A percentile compares a stretch with the other conserved stretches of the same genome.
Evolutionary conservation across 1,140 invertebrate genomes (phyloP).

Genomic region (Magallana angulata): DNA sequence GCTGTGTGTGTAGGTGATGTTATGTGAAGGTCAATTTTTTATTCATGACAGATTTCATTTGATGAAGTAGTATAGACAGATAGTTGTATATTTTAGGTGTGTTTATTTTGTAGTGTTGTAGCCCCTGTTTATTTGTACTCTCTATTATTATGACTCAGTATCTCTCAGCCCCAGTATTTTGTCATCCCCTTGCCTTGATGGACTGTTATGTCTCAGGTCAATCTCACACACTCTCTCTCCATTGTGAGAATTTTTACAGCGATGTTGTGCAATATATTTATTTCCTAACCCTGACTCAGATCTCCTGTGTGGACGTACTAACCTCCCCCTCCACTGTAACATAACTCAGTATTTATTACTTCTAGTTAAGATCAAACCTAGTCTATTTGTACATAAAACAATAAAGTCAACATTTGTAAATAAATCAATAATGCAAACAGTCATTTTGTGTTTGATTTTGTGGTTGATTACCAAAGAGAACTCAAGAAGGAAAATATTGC

Average conservation of each 20-base stretch:
- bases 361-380: neutral
- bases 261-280: conserved; percentile 14
- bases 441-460: too few species aligned
- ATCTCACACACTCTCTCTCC: neutral
- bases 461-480: too few species aligned
- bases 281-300: neutral
- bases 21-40: too few species aligned
- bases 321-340: neutral
- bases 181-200: neutral
- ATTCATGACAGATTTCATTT: too few species aligned
- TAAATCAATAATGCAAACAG: neutral
- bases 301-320: neutral
- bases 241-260: neutral
- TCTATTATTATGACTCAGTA: too few species aligned
- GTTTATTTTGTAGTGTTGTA: too few species aligned
- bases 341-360: neutral
- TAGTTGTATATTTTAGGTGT: too few species aligned
- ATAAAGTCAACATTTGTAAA: conserved; percentile 20
- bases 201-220: neutral
- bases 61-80: too few species aligned
- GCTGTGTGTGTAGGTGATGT: too few species aligned
- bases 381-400: conserved; percentile 26
- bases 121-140: too few species aligned
- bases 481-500: too few species aligned
- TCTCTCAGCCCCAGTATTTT: neutral